Percentiles rank a stretch among this genome's conserved stretches.
Evolutionary conservation across 2,113 vertebrate species (phyloP).

Genomic region (Polypterus bichir): DNA sequence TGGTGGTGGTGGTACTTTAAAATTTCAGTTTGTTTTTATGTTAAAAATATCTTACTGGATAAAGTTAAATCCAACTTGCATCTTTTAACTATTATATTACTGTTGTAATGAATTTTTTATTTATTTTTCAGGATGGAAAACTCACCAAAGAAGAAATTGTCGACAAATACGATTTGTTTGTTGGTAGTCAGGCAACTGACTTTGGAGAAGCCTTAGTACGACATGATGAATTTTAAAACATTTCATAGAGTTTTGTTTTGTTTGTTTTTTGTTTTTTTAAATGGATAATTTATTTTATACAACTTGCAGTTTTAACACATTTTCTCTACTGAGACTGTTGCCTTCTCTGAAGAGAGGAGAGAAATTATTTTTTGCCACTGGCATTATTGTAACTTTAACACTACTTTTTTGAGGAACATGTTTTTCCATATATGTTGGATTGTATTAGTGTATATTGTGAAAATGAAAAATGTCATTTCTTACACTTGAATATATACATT

Average conservation of each 20-base stretch:
- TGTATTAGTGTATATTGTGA: no score
- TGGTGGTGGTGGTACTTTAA: no score
- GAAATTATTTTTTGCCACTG: background rate
- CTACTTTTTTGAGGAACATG: no score
- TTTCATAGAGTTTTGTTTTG: conserved; percentile 13
- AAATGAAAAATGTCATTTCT: no score
- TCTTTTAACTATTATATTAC: no score
- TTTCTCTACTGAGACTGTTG: conserved; percentile 41
- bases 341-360: conserved; percentile 28
- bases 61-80: no score
- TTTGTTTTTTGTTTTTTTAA: conserved; percentile 17
- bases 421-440: no score
- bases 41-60: no score
- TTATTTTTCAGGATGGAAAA: conserved; percentile 60
- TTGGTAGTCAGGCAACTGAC: conserved; percentile 86
- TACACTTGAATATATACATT: no score
- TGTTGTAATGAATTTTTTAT: background rate
- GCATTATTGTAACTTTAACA: no score
- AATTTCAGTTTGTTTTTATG: no score
- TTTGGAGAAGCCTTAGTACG: conserved; percentile 77
- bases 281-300: conserved; percentile 76
- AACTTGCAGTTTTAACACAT: conserved; percentile 41
- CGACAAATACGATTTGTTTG: conserved; percentile 78
- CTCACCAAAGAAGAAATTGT: conserved; percentile 75
- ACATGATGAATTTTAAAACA: conserved; percentile 73